Base-by-base conservation (phyloP, 2,888 invertebrate species). In the Molorchus minor region DNA sequence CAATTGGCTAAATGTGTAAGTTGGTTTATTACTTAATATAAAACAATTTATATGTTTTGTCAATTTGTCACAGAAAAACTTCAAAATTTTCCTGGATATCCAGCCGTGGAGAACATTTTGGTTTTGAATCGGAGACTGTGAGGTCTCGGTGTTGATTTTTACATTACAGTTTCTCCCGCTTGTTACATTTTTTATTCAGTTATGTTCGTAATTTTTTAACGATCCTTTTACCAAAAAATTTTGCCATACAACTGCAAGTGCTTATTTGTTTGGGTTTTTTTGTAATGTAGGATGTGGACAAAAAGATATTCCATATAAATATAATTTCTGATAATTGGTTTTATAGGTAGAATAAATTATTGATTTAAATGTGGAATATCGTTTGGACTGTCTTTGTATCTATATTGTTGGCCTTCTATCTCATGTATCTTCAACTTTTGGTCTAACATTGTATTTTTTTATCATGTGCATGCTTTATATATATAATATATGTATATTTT, bases 391-490 rank as follows among this genome's bases (percentile, higher is more conserved):
- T 68, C 59, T 3, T 62, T 56, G 58, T 69, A 64, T 57, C 53
- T 53, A 76, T 71, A 78, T 76, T 79, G 80, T 81, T 81, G 81
- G 81, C 81, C 81, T 81, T 81, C 81, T 80, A 80, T 79, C 78
- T 80, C 77, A 79, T 76, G 71, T 75, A 71, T 75, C 74, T 78
- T 79, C 75, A 77, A 77, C 76, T 77, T 77, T 76, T 78, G 75
- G 75, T 76, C 79, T 80, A 79, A 77, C 77, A 78, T 33, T 76
- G 68, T 68, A 67, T 68, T 71, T 49, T 25, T 46, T 71, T 69
- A 70, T 74, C 68, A 74, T 76, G 76, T 79, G 80, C 80, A 80
- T 80, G 80, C 79, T 74, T 72, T 71, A 69, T 67, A 67, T 74
- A 70, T 69, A 52, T 67, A 62, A n/a, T 70, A 70, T 69, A 69